Conservation (phyloP, 1,140 invertebrate genomes). For the Rhizoglyphus robini region DNA sequence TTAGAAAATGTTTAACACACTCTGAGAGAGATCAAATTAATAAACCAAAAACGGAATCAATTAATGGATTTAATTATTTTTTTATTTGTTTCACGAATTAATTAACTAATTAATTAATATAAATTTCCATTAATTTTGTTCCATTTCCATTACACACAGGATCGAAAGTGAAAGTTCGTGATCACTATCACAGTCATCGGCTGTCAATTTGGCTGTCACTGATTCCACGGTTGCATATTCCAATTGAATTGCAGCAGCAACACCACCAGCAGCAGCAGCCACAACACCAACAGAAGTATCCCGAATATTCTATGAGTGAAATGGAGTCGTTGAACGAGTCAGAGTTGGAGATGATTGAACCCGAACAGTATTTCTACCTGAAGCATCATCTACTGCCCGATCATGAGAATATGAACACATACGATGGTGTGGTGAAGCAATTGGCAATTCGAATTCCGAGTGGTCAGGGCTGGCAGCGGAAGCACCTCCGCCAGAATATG, state of each 20-base stretch:
- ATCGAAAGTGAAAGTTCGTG: slow-evolving; percentile 43
- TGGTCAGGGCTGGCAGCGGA: background rate
- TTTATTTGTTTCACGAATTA: too few relatives aligned
- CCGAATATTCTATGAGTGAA: too few relatives aligned
- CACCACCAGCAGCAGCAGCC: background rate
- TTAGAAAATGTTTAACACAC: too few relatives aligned
- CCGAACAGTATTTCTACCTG: slow-evolving; percentile 50
- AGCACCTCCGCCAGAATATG: background rate
- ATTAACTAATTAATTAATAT: too few relatives aligned
- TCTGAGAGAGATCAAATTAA: too few relatives aligned
- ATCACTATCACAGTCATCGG: slow-evolving; percentile 75
- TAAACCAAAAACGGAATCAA: too few relatives aligned
- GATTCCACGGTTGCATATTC: slow-evolving; percentile 64
- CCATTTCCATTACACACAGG: background rate
- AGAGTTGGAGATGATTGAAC: background rate
- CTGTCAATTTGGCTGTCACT: slow-evolving; percentile 83
- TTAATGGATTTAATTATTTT: too few relatives aligned
- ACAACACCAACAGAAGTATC: background rate
- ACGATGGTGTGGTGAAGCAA: slow-evolving; percentile 38
- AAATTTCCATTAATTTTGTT: too few relatives aligned
- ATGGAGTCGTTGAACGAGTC: background rate
- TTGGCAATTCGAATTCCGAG: background rate
- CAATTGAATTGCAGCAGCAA: background rate
- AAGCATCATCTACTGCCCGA: slow-evolving; percentile 65
- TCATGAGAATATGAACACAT: slow-evolving; percentile 34